Percentiles rank a stretch among this genome's conserved stretches.
Conservation (phyloP, 37 sponge, comb jelly and placozoan genomes). For the Corticium candelabrum region DNA sequence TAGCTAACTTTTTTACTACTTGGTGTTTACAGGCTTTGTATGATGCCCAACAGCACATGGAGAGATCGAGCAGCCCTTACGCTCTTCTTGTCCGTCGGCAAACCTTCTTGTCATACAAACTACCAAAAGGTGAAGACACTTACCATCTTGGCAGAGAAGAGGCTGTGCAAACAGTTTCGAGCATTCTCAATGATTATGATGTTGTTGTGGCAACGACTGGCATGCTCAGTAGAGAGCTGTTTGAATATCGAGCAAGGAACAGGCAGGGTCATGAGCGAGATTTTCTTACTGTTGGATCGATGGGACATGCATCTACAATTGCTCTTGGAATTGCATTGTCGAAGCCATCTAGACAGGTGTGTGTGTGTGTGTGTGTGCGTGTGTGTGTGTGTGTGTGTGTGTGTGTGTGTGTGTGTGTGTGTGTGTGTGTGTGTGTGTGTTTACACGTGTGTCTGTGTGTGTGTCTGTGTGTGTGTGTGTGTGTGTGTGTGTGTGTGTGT, state of each 20-base stretch:
- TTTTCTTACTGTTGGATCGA: neutral
- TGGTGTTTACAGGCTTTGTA: neutral
- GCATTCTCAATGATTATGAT: neutral
- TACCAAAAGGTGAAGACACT: neutral
- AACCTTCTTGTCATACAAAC: neutral
- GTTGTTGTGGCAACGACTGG: neutral
- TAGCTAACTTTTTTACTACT: too few relatives aligned
- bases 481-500: too few relatives aligned
- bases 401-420: too few relatives aligned
- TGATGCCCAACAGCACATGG: neutral
- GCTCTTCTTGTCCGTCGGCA: neutral
- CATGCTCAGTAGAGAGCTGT: neutral
- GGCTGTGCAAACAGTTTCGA: too few relatives aligned
- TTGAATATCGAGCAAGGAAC: neutral
- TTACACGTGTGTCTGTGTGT: too few relatives aligned
- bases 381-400: too few relatives aligned
- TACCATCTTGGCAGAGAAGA: too few relatives aligned
- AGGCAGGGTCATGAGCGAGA: neutral
- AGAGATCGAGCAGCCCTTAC: neutral
- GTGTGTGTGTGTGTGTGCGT: too few relatives aligned
- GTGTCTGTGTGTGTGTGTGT: too few relatives aligned
- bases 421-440: too few relatives aligned
- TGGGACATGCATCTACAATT: neutral
- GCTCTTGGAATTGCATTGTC: neutral
- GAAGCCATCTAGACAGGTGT: neutral